phyloP scores from a whole-genome alignment of 2,797 vertebrate species.

The Vultur gryphus region DNA sequence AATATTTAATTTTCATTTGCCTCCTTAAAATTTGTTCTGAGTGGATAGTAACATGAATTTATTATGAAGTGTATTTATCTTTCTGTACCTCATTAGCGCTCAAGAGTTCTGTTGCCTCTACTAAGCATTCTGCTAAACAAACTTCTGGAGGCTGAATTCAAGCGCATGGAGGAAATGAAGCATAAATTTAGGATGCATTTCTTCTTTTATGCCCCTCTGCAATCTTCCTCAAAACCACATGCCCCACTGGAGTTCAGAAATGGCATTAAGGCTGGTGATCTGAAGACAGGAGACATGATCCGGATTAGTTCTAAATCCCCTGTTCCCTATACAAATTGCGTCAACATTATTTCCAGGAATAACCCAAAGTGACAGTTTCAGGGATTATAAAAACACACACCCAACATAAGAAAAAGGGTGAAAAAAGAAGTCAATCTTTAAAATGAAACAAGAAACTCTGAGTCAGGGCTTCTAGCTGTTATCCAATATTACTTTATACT shows the following conservation, averaged over 20 bases:
- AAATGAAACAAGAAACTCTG: background rate
- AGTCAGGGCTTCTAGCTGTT: background rate
- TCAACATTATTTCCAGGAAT: background rate
- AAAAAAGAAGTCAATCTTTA: background rate
- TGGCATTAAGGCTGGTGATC: background rate
- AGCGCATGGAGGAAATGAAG: background rate
- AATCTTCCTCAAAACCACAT: background rate
- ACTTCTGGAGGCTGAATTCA: background rate
- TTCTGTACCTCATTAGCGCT: conserved; percentile 12
- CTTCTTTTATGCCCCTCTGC: background rate
- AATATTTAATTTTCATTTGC: conserved; percentile 64
- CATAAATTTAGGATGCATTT: background rate
- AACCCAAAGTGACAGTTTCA: background rate
- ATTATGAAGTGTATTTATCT: conserved; percentile 62
- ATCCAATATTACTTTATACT: background rate
- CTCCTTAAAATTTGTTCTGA: conserved; percentile 34
- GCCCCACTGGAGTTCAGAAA: background rate
- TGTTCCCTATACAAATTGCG: background rate
- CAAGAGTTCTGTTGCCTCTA: conserved; percentile 23
- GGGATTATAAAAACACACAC: background rate
- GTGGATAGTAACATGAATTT: conserved; percentile 57
- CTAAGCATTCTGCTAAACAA: conserved; percentile 30
- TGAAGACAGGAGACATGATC: background rate
- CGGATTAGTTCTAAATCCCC: background rate
- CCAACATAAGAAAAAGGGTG: background rate